Evolutionary conservation across 2,888 invertebrate species (phyloP), one percentile per base, ranked within the genome.

Genomic region (Drosophila meridionalis): DNA sequence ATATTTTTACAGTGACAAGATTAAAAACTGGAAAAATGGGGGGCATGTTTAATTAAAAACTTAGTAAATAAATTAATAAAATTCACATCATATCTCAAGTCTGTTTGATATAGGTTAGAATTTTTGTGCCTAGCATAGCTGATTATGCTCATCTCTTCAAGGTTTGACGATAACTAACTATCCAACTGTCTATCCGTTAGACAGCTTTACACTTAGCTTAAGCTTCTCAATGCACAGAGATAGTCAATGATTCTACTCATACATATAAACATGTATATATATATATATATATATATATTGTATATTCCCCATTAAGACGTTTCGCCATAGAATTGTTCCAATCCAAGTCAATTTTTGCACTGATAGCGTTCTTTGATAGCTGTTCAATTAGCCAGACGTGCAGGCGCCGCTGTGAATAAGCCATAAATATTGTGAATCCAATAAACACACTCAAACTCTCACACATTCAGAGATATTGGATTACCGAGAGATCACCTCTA

Each of bases 371-470:
- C 53, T 61, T 14, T 36, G 59, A 52, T 60, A 57, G 60, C 58
- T 61, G 52, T 38, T 70, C 70, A 78, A 78, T 77, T 74, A 70
- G 66, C 50, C 47, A 7, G 20, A 20, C 26, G 43, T 36, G 14
- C 28, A 28, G 64, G 61, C 50, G 53, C 28, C 40, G 36, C 30
- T 53, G 45, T 28, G 56, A 60, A 60, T 58, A 59, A 56, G 79
- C 75, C 30, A 72, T 78, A 80, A 79, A 79, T 79, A 76, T 66
- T 69, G 59, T 40, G 43, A 62, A 58, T 45, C 14, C 34, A 12
- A 34, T 45, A 43, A 43, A 63, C 34, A 50, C 53, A 26, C 45
- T 34, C 32, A 76, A 14, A n/a, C 11, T 38, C 55, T 28, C 34
- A 40, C 2, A 52, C 11, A 45, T 6, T n/a, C 32, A 50, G 20